These are phyloP conservation scores for Neostethus bicornis DNA, from an alignment of 2,797 vertebrate species.

Conservation along the genomic window DNA sequence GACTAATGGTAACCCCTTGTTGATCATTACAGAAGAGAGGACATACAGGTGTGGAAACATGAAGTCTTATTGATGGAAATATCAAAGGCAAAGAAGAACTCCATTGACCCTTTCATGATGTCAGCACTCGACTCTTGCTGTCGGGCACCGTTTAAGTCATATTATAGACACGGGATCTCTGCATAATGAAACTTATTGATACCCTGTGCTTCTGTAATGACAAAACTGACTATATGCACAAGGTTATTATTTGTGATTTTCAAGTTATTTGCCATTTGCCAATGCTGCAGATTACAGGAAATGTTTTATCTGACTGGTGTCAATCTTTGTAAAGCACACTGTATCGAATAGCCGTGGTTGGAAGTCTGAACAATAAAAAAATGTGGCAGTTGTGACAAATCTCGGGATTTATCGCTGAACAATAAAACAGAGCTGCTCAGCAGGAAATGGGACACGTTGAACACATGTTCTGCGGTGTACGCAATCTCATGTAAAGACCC, in stretches of 20 bases:
- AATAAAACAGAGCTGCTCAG: constrained; percentile 75
- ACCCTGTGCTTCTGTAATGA: constrained; percentile 71
- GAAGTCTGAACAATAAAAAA: constrained; percentile 53
- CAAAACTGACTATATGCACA: constrained; percentile 75
- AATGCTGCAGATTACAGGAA: constrained; percentile 59
- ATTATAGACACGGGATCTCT: constrained; percentile 77
- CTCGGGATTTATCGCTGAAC: constrained; percentile 76
- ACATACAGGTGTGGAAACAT: constrained; percentile 70
- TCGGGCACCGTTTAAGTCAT: constrained; percentile 69
- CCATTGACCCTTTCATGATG: constrained; percentile 66
- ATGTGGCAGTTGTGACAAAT: constrained; percentile 76
- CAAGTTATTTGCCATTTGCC: constrained; percentile 69
- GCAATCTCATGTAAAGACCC: constrained; percentile 78
- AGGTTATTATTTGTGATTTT: constrained; percentile 79
- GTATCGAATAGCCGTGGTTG: constrained; percentile 36
- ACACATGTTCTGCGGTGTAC: constrained; percentile 77
- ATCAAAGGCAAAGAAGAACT: constrained; percentile 74
- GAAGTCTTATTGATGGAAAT: constrained; percentile 76
- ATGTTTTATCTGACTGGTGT: constrained; percentile 69
- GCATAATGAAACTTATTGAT: constrained; percentile 81
- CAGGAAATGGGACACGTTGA: constrained; percentile 72
- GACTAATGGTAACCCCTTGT: constrained; percentile 66
- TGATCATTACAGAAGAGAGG: constrained; percentile 72
- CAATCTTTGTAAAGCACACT: constrained; percentile 63
- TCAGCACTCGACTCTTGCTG: constrained; percentile 56